Base-by-base conservation (phyloP, 2,797 vertebrate species). In the Limnodromus scolopaceus region DNA sequence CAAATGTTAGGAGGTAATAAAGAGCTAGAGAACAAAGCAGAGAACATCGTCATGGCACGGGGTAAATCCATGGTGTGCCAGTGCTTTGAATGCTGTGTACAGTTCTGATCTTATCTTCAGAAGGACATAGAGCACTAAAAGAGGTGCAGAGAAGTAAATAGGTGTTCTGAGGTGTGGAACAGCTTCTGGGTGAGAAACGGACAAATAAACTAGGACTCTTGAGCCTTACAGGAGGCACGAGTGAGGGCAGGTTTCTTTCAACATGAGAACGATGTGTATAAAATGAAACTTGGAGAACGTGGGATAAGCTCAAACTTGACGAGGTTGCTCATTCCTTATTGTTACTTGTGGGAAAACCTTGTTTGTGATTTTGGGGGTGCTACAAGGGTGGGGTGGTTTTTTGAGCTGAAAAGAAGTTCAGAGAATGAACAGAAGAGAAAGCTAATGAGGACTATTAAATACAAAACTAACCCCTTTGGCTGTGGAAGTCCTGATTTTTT, bases 11-110 rank as follows among this genome's bases (percentile, higher is more conserved):
- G 24, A 79, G 51, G 36, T 36, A 71, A 84, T 34, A 48, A 72
- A 32, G 55, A 84, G 36, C 25, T 57, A 12, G 66, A 79, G 84
- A 76, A 63, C 51, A 92, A 91, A 89, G 68, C 87, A 65, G 55
- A 51, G 36, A 28, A 28, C 43, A 43, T 72, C 38, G 12, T 79
- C 69, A 28, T 14, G n/a, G 55, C 46, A 30, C 0, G 0, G 68
- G 54, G 51, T 71, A 58, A 51, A 84, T 63, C 46, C 4, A 1
- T 0, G 4, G 60, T 77, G 89, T 91, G 78, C 91, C 41, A 16
- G 87, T 39, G 54, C 91, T 85, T 63, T 70, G 78, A 83, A 41
- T 79, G 63, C 58, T 58, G 5, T 48, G 78, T 85, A 32, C 43
- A 25, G 55, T 77, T 85, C 89, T 83, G 74, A 58, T 82, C 76